Conservation (phyloP, 2,888 invertebrate genomes). For the Ariolimax columbianus region DNA sequence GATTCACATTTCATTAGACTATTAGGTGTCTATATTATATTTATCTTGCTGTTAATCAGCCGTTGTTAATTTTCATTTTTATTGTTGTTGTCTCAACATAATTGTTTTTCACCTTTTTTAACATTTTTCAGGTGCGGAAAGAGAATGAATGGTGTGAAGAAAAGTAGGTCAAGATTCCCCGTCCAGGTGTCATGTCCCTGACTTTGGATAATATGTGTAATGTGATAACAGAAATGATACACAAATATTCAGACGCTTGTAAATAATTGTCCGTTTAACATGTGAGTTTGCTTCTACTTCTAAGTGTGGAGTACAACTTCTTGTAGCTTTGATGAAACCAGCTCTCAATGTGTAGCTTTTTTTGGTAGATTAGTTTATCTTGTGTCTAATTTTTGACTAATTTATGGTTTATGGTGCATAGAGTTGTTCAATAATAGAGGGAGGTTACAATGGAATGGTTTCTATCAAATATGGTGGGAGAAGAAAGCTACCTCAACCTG, state of each 20-base stretch:
- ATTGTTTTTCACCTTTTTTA: background rate
- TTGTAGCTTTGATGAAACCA: background rate
- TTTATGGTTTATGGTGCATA: no score
- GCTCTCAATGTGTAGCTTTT: background rate
- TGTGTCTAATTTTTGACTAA: no score
- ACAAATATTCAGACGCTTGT: background rate
- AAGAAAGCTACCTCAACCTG: no score
- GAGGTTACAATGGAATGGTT: no score
- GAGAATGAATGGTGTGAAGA: slow-evolving; percentile 80
- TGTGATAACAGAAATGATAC: slow-evolving; percentile 5
- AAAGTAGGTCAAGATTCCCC: slow-evolving; percentile 62
- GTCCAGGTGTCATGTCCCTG: background rate
- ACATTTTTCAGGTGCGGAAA: slow-evolving; percentile 76
- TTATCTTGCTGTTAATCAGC: no score
- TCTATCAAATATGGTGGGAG: no score
- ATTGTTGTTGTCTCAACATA: no score
- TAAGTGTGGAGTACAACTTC: background rate
- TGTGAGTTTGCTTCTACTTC: background rate
- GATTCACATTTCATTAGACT: no score
- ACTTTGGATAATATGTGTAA: background rate
- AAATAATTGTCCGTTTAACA: background rate
- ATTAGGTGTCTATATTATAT: no score
- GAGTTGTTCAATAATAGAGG: no score
- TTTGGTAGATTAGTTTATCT: background rate
- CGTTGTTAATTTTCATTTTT: no score